Evolutionary conservation across 1,140 invertebrate species (phyloP), one percentile per base, ranked within the genome.

Genomic region (Mamestra configurata): DNA sequence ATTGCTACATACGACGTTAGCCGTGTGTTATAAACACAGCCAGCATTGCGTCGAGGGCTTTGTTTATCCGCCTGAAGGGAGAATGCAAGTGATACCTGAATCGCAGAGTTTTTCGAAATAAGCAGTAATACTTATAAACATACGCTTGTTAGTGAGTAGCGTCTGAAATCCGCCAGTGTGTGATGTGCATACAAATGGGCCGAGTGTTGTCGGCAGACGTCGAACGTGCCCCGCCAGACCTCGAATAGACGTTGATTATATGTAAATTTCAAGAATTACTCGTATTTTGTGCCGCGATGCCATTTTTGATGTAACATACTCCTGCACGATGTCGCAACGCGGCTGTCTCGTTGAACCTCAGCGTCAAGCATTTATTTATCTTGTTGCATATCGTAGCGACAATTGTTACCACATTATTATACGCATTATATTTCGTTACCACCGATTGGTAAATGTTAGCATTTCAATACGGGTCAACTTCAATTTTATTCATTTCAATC

Each of bases 211-310:
- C 73, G 57, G 37, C 75, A 77, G 61, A 77, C 75, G 75, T 77
- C n/a, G 61, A 37, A 46, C 75, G 75, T 77, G 75, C 75, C 46
- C 18, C 75, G 18, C 43, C 43, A 66, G 75, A 77, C 57, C 75
- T 77, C 75, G 59, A 27, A 76, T 77, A 66, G 27, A 77, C 75
- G 57, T 66, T 77, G 75, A 77, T 77, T 77, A 77, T 77, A 77
- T 77, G 75, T 77, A 77, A 77, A 77, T 77, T 66, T 77, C 43
- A 37, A 31, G 55, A 66, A 77, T 77, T 77, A 66, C 61, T 77
- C 18, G 46, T 66, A 66, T 66, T 66, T 46, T 37, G 40, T 61
- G 24, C 43, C 27, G n/a, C 10, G 75, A 71, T 66, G 55, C 49
- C 27, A 73, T 66, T 66, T 77, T 66, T 77, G 40, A 66, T 66